Conservation (phyloP, 2,797 vertebrate genomes). For the Platalea minor region DNA sequence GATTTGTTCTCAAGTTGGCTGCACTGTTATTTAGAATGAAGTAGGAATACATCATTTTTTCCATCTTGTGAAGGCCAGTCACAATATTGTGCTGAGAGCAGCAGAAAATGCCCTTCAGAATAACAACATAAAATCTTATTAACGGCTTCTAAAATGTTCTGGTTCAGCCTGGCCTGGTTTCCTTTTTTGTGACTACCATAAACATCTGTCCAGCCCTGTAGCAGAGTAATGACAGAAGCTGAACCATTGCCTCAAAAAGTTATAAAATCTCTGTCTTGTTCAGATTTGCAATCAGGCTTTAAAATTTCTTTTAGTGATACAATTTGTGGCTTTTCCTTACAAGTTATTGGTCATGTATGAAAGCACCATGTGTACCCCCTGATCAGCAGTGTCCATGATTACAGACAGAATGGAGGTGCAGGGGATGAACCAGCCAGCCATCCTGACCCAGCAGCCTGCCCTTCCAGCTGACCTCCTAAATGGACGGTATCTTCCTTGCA, state of each 20-base stretch:
- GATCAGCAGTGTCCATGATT: not conserved
- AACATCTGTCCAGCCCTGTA: not conserved
- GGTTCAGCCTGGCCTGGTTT: not conserved
- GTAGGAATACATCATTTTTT: conserved; percentile 5
- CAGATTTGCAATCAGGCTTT: not conserved
- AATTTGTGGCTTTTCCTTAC: not conserved
- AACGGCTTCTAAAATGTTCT: conserved; percentile 14
- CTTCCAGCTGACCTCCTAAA: not conserved
- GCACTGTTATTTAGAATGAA: not conserved
- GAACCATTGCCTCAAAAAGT: not conserved
- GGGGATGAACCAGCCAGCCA: not conserved
- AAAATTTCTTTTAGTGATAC: not conserved
- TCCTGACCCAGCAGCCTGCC: not conserved
- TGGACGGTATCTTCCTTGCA: not conserved
- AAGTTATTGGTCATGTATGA: not conserved
- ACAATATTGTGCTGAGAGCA: conserved; percentile 43
- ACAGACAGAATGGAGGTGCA: not conserved
- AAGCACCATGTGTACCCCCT: not conserved
- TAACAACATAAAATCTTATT: conserved; percentile 34
- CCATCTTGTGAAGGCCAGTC: not conserved
- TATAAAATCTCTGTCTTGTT: not conserved
- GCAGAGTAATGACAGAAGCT: not conserved
- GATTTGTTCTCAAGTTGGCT: not conserved
- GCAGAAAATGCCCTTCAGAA: conserved; percentile 51
- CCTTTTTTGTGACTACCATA: conserved; percentile 2